A percentile compares a stretch with the other conserved stretches of the same genome.
Evolutionary conservation across 2,113 vertebrate species (phyloP).

Genomic region (Podiceps cristatus): DNA sequence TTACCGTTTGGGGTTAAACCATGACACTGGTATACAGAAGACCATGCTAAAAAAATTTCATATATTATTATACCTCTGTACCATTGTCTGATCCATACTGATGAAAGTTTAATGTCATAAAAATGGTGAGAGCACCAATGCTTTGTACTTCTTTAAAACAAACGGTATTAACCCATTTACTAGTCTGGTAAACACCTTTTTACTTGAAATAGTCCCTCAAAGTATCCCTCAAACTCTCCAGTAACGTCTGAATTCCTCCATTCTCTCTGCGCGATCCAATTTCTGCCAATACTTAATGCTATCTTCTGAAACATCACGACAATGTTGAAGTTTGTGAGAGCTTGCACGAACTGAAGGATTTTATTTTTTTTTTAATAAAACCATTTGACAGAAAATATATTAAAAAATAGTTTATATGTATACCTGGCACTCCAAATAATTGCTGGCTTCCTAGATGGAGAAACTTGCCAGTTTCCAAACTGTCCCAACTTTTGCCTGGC

Average conservation of each 20-base stretch:
- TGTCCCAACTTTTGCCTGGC: not conserved
- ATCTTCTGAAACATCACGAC: not conserved
- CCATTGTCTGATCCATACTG: not conserved
- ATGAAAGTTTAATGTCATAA: not conserved
- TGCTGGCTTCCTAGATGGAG: not conserved
- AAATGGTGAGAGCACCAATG: not conserved
- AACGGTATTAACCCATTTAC: not conserved
- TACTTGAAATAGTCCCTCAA: not conserved
- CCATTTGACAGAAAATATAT: not conserved
- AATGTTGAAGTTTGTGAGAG: not conserved
- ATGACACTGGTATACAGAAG: not conserved
- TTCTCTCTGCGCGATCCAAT: not conserved
- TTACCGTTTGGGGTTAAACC: no score
- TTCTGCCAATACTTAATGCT: not conserved
- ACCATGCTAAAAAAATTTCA: not conserved
- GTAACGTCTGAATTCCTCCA: not conserved
- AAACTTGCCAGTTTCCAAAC: not conserved
- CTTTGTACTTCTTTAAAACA: not conserved
- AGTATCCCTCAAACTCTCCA: not conserved
- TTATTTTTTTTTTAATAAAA: not conserved
- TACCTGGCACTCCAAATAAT: not conserved
- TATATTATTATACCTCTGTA: not conserved
- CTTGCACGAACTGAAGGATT: rapidly evolving
- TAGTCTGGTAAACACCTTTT: not conserved
- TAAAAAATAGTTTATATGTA: rapidly evolving